Base-by-base conservation (phyloP, 2,113 vertebrate species). In the Xiphorhynchus elegans region DNA sequence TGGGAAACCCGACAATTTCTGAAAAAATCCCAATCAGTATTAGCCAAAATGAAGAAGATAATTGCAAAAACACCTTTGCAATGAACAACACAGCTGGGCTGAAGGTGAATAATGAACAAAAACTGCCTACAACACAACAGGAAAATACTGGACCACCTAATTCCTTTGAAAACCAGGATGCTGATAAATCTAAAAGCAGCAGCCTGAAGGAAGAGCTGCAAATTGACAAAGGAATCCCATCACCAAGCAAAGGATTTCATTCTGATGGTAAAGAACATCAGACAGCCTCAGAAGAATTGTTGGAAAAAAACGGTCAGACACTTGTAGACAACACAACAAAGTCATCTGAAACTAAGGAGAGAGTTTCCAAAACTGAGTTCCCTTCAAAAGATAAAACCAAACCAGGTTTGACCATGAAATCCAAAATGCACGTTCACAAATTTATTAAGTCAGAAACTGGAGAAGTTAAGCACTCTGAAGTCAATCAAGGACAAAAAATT, bases 401-500 rank as follows among this genome's bases (percentile, higher is more conserved):
- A 64, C 28, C 84, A 52, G 73, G 8, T 73, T 64, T 87, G 53
- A 74, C 69, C 13, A 2, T 67, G 26, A 96, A 96, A 76, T 76
- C 86, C 19, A 79, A 85, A 86, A 10, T 4, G 3, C 83, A 60
- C 4, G 1, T 20, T 52, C 13, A 18, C 28, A 88, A 44, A 35
- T 47, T 23, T 17, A 58, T 70, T 15, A 62, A 84, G 58, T 68
- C 80, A 82, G 96, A 90, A 52, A 85, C 25, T 80, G 82, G 78
- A 92, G 89, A 98, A 95, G 58, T 60, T 37, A 56, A 97, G 20
- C 42, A 28, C 2, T 37, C 39, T 44, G 69, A 80, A 56, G 18
- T 49, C 35, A 37, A 4, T 47, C 84, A 97, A 91, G 76, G 81
- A 56, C 59, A 97, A 75, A 97, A 96, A 76, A 42, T 7, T 8